Evolutionary conservation across 2,113 vertebrate genomes (phyloP).

Genomic region (Benitochromis conjunctus): DNA sequence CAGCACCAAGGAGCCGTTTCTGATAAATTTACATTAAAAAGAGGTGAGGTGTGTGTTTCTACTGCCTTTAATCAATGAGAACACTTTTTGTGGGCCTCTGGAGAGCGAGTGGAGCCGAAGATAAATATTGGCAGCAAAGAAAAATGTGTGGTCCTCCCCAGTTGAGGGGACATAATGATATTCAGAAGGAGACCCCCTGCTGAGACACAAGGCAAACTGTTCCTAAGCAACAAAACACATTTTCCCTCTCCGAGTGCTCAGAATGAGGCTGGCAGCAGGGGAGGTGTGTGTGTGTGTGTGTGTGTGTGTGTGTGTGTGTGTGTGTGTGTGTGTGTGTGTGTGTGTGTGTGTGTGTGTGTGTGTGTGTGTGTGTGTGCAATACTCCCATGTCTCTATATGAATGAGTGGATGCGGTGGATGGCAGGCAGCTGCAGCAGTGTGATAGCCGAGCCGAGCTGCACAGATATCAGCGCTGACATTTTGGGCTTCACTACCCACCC

Average conservation of each 20-base stretch:
- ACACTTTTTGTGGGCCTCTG: slow-evolving; percentile 36
- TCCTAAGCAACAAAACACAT: slow-evolving; percentile 78
- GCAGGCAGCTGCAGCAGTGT: slow-evolving; percentile 66
- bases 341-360: neutral
- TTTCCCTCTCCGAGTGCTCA: slow-evolving; percentile 40
- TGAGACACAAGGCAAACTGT: slow-evolving; percentile 68
- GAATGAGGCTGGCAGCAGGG: slow-evolving; percentile 10
- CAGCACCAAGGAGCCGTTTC: neutral
- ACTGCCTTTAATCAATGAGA: slow-evolving; percentile 63
- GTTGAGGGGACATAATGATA: slow-evolving; percentile 70
- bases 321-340: neutral
- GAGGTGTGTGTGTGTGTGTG: neutral
- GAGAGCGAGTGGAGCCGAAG: slow-evolving; percentile 43
- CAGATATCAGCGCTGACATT: slow-evolving; percentile 81
- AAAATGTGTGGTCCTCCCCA: slow-evolving; percentile 61
- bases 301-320: neutral
- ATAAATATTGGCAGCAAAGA: slow-evolving; percentile 73
- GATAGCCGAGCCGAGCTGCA: slow-evolving; percentile 64
- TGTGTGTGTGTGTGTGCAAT: neutral
- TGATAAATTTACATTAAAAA: slow-evolving; percentile 32
- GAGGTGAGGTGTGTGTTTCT: slow-evolving; percentile 26
- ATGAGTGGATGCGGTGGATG: slow-evolving; percentile 52
- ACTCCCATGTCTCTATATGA: slow-evolving; percentile 53
- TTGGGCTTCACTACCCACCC: slow-evolving; percentile 69
- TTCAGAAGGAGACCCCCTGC: slow-evolving; percentile 69